Base-by-base conservation (phyloP, 2,888 invertebrate species). In the Dasysyrphus tricinctus region DNA sequence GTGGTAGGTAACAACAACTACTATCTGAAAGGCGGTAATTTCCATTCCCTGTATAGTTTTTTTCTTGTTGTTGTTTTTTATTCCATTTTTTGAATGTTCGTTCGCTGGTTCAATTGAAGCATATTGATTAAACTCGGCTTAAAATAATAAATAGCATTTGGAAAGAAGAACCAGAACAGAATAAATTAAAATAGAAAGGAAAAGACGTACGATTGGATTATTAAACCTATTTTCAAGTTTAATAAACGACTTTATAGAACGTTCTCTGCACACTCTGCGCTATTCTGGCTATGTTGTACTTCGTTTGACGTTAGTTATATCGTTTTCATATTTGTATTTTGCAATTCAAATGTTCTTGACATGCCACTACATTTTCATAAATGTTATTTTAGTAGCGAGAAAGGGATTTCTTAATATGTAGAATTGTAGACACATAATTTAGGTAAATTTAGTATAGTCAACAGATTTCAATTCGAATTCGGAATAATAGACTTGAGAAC, bases 101-200 rank as follows among this genome's bases (percentile, higher is more conserved):
- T 47, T 47, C 4, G 11, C 37, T 32, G 39, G 42, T 73, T 78
- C 78, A 82, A 78, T 82, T 78, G 78, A 69, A 59, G 51, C 57
- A 72, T 81, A 76, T 70, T 76, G 72, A 73, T 77, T 77, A 74
- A 81, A 80, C 73, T 69, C 14, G 61, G 54, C 76, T 80, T 70
- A 57, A 59, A 69, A 54, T 49, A 37, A 69, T 14, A 63, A 59
- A 54, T 54, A 70, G 39, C 44, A 70, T 44, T 24, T 39, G 24
- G 6, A 11, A 57, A 67, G 16, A 72, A 34, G 39, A 77, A 73
- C 42, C 37, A 69, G 77, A 67, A 65, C 57, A 69, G 29, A 56
- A 70, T 56, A 67, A 24, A 54, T 74, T 70, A 78, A 67, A 79
- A 78, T 82, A 79, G 78, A 86, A 82, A 82, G 86, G 81, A 86